Evolutionary conservation across 2,113 vertebrate species (phyloP).

Genomic region (Zeus faber): DNA sequence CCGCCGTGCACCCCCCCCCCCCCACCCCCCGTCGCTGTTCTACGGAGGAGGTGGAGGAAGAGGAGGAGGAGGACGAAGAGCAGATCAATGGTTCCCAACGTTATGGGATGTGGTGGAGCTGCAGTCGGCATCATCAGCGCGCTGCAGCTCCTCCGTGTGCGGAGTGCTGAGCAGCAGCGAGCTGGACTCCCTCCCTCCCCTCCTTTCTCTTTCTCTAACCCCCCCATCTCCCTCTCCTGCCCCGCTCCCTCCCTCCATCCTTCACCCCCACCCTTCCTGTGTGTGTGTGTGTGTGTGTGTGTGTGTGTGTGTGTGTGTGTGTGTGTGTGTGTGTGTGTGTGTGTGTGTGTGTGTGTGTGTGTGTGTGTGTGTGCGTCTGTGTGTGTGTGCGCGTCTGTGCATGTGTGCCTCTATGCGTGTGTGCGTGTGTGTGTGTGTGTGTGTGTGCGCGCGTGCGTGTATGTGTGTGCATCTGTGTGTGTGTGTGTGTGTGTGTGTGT

Average conservation of each 20-base stretch:
- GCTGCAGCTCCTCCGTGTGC: constrained; percentile 68
- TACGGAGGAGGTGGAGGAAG: constrained; percentile 12
- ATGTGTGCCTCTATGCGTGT: too few species aligned
- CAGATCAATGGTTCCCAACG: constrained; percentile 70
- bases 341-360: neutral
- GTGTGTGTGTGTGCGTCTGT: neutral
- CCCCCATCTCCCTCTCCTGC: neutral
- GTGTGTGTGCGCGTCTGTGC: too few species aligned
- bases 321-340: neutral
- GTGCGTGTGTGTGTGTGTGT: too few species aligned
- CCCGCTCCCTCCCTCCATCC: neutral
- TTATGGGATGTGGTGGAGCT: constrained; percentile 65
- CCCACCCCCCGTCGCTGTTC: constrained; percentile 56
- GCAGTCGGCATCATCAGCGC: constrained; percentile 58
- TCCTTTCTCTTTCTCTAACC: constrained; percentile 3
- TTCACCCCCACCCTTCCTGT: neutral
- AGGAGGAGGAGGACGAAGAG: constrained; percentile 37
- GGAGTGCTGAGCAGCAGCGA: constrained; percentile 73
- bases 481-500: too few species aligned
- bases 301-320: neutral
- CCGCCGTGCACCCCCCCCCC: constrained; percentile 4
- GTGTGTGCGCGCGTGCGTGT: too few species aligned
- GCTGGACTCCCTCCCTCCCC: constrained; percentile 25
- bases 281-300: neutral
- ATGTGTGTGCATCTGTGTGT: too few species aligned